phyloP scores from a whole-genome alignment of 2,888 invertebrate genomes.

The Andrena praecox region DNA sequence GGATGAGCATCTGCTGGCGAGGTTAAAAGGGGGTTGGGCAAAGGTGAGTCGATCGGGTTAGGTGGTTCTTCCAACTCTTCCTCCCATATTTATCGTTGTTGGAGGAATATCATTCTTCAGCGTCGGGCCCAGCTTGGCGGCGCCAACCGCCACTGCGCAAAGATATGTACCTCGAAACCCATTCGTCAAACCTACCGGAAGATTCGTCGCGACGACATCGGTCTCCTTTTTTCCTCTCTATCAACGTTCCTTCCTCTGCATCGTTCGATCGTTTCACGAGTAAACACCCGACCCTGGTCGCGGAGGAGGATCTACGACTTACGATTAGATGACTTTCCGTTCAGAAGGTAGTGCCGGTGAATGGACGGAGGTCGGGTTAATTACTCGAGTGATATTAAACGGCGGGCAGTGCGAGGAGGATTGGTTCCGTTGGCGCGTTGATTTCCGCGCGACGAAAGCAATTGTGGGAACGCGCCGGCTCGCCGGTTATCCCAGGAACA shows the following conservation, averaged over 20 bases:
- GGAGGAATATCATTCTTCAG: conserved; percentile 75
- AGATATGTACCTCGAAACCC: conserved; percentile 64
- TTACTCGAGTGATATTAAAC: conserved; percentile 41
- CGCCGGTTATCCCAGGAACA: conserved; percentile 34
- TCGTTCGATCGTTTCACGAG: conserved; percentile 9
- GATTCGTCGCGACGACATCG: conserved; percentile 67
- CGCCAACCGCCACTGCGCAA: conserved; percentile 43
- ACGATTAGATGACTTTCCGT: not conserved
- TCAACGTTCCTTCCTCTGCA: not conserved
- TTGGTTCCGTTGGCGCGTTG: conserved; percentile 22
- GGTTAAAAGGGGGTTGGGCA: conserved; percentile 8
- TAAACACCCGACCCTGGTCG: not conserved
- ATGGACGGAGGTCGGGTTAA: conserved; percentile 32
- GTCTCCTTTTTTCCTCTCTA: conserved; percentile 28
- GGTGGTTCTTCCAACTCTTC: conserved; percentile 21
- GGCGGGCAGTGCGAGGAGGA: conserved; percentile 25
- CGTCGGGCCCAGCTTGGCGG: conserved; percentile 45
- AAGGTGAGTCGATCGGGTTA: conserved; percentile 25
- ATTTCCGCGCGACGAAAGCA: conserved; percentile 15
- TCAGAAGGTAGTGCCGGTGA: not conserved
- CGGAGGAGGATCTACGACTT: too few species aligned
- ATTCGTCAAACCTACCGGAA: conserved; percentile 77
- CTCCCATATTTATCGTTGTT: conserved; percentile 71
- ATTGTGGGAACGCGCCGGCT: conserved; percentile 26
- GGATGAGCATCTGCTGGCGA: conserved; percentile 31